A percentile compares a stretch with the other conserved stretches of the same genome.
Evolutionary conservation across 2,888 invertebrate genomes (phyloP).

Genomic region (Molorchus minor): DNA sequence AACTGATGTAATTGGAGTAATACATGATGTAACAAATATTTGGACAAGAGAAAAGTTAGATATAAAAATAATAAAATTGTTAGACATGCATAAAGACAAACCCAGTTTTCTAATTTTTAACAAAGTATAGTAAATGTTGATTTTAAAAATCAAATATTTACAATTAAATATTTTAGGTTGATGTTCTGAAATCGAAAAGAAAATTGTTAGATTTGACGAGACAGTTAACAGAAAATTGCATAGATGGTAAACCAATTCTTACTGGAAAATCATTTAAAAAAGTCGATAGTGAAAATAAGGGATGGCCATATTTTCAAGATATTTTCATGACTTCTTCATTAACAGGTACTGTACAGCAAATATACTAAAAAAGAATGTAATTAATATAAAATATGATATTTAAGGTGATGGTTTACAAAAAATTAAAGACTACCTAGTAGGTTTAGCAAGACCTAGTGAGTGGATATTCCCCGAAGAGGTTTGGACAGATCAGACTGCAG

Average conservation of each 20-base stretch:
- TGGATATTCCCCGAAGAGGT: constrained; percentile 75
- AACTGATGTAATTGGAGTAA: constrained; percentile 84
- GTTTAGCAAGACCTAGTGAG: constrained; percentile 69
- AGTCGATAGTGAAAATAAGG: constrained; percentile 51
- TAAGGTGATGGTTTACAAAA: constrained; percentile 58
- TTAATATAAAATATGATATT: constrained; percentile 13
- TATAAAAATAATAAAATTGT: constrained; percentile 72
- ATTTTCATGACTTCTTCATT: constrained; percentile 94
- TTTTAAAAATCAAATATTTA: constrained; percentile 4
- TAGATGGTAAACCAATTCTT: constrained; percentile 54
- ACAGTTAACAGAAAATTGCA: constrained; percentile 70
- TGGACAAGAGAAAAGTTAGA: constrained; percentile 76
- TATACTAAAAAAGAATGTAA: background rate
- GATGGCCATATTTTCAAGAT: constrained; percentile 83
- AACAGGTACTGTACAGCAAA: too few relatives aligned
- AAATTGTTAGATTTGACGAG: constrained; percentile 78
- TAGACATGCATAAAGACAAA: constrained; percentile 69
- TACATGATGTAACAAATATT: constrained; percentile 83
- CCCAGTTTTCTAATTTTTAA: constrained; percentile 86
- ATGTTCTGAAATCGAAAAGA: constrained; percentile 74
- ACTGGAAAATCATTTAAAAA: constrained; percentile 39
- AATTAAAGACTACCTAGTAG: constrained; percentile 70
- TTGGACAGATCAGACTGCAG: constrained; percentile 79
- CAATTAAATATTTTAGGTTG: constrained; percentile 66
- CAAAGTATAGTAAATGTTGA: constrained; percentile 76